Percentiles rank a stretch among this genome's conserved stretches.
These are phyloP conservation scores for Semicossyphus pulcher DNA, from an alignment of 2,113 vertebrate species.

Conservation along the genomic window DNA sequence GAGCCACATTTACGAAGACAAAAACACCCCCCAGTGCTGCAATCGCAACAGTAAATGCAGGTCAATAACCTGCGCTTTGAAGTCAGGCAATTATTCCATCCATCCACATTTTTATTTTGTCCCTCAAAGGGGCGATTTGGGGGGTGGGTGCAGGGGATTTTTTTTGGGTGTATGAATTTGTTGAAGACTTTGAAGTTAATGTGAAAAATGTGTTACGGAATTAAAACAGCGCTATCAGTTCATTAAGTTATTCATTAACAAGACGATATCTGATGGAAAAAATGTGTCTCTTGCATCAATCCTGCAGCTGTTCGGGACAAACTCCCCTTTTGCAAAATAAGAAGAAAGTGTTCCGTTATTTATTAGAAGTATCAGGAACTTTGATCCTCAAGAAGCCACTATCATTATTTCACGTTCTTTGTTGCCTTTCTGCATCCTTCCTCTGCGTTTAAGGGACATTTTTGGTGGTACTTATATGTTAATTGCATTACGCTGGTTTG, in stretches of 20 bases:
- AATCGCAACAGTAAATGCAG: slow-evolving; percentile 58
- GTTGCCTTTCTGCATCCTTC: slow-evolving; percentile 57
- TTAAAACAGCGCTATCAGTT: slow-evolving; percentile 40
- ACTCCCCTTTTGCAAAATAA: not conserved
- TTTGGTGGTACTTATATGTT: slow-evolving; percentile 72
- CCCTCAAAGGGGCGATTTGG: slow-evolving; percentile 43
- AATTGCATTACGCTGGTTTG: slow-evolving; percentile 75
- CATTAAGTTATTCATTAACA: slow-evolving; percentile 24
- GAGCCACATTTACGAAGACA: slow-evolving; percentile 39
- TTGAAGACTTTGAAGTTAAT: slow-evolving; percentile 70
- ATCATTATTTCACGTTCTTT: slow-evolving; percentile 59
- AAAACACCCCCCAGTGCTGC: slow-evolving; percentile 55
- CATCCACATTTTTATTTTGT: slow-evolving; percentile 69
- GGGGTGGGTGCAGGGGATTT: slow-evolving; percentile 21
- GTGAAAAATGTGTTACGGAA: slow-evolving; percentile 66
- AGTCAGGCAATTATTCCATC: slow-evolving; percentile 76
- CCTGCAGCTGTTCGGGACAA: slow-evolving; percentile 23
- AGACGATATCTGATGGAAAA: slow-evolving; percentile 32
- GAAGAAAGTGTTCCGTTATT: slow-evolving; percentile 29
- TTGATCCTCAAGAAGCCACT: slow-evolving; percentile 53
- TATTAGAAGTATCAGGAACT: slow-evolving; percentile 48
- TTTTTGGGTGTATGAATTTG: slow-evolving; percentile 62
- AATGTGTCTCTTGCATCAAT: slow-evolving; percentile 10
- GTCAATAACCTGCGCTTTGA: slow-evolving; percentile 76
- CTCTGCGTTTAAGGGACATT: slow-evolving; percentile 58